Base-by-base conservation (phyloP, 2,797 vertebrate species). In the Paguma larvata region DNA sequence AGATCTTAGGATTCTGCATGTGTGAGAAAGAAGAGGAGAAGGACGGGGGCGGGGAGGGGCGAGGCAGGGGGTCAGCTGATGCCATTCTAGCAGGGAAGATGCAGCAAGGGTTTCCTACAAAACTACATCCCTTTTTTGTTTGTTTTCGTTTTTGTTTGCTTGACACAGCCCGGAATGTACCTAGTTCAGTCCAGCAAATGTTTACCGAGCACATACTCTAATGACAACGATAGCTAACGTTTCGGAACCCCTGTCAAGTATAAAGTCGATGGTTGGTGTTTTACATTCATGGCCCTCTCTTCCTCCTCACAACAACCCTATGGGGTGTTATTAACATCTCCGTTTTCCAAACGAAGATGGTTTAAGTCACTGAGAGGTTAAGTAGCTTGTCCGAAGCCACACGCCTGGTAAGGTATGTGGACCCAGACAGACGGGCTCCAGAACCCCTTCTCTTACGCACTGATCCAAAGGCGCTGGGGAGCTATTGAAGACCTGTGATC, bases 1-100 rank as follows among this genome's bases (percentile, higher is more conserved):
- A 96, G 80, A 85, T 75, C 90, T 90, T 91, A 94, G 91, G 91
- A 94, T 87, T 56, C 77, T 88, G 67, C 15, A 3, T 41, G 51
- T 62, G 46, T 32, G 10, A 83, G 48, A 68, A 70, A 48, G 32
- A 77, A 48, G 2, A 9, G 6, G 63, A 46, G 41, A 92, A 85
- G 88, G 27, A 56, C 25, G 30, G 59, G 44, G 41, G 3, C 19
- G 34, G 34, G 59, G 53, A 56, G 67, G 62, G 14, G 10, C 67
- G 38, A 38, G 38, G 38, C 38, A 38, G 38, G 38, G 38, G 38
- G 38, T 38, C 38, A 38, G 38, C 48, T 30, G 75, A 68, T 86
- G 79, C 14, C 51, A 5, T 63, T 41, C 46, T 56, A 62, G 10
- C 23, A 6, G 27, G 48, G 51, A 92, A 56, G 56, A 44, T 16